These are phyloP conservation scores for Laspeyria flexula DNA, from an alignment of 2,888 invertebrate genomes.

Conservation along the genomic window DNA sequence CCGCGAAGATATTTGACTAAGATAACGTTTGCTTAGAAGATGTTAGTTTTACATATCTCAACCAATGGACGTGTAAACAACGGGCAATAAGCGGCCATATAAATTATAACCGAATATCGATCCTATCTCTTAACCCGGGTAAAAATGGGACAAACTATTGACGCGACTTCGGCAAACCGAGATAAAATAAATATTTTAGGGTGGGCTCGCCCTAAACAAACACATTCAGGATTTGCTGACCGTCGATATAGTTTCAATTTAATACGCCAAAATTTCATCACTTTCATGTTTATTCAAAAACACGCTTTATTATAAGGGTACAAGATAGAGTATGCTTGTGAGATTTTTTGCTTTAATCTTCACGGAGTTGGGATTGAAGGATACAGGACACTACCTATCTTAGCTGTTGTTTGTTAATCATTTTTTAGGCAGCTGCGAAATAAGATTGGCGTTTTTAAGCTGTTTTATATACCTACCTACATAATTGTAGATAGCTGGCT, in stretches of 20 bases:
- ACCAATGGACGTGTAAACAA: slow-evolving; percentile 69
- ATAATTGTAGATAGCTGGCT: slow-evolving; percentile 40
- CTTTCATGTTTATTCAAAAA: slow-evolving; percentile 54
- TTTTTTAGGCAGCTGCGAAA: slow-evolving; percentile 57
- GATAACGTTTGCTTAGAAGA: slow-evolving; percentile 77
- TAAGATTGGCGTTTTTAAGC: slow-evolving; percentile 50
- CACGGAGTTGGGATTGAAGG: slow-evolving; percentile 44
- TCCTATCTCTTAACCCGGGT: slow-evolving; percentile 75
- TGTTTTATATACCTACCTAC: not conserved
- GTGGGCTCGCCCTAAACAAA: slow-evolving; percentile 85
- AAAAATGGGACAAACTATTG: slow-evolving; percentile 83
- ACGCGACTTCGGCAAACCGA: slow-evolving; percentile 84
- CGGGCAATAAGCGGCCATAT: slow-evolving; percentile 68
- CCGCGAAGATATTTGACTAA: slow-evolving; percentile 79
- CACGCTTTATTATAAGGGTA: slow-evolving; percentile 49
- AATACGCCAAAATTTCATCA: slow-evolving; percentile 83
- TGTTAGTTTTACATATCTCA: slow-evolving; percentile 79
- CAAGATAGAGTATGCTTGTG: slow-evolving; percentile 46
- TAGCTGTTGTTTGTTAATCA: slow-evolving; percentile 66
- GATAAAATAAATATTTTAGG: slow-evolving; percentile 86
- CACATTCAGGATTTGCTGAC: slow-evolving; percentile 84
- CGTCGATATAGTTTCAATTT: slow-evolving; percentile 85
- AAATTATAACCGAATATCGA: slow-evolving; percentile 80
- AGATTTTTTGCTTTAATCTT: slow-evolving; percentile 46
- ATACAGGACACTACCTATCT: slow-evolving; percentile 62